Evolutionary conservation across 2,888 invertebrate genomes (phyloP).

Genomic region (Orchesella flavescens): DNA sequence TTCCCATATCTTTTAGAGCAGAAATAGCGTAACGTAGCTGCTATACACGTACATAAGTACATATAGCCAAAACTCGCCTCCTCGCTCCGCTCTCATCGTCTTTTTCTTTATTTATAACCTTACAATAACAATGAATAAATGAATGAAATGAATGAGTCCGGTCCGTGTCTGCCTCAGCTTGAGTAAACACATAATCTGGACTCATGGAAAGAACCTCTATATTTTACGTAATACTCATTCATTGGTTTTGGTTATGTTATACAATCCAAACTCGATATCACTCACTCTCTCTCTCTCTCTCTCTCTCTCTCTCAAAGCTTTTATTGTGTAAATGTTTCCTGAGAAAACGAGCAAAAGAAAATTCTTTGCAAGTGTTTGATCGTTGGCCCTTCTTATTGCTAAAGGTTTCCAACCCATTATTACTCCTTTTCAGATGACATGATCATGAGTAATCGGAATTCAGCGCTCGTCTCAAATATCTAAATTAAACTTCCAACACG

Average conservation of each 20-base stretch:
- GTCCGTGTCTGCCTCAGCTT: conserved; percentile 16
- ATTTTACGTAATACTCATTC: neutral
- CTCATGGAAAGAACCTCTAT: neutral
- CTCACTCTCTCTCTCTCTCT: neutral
- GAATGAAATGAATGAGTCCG: conserved; percentile 52
- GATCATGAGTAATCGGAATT: conserved; percentile 14
- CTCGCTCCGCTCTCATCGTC: conserved; percentile 3
- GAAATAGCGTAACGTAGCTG: neutral
- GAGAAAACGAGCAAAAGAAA: neutral
- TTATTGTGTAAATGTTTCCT: neutral
- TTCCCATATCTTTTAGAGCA: conserved; percentile 13
- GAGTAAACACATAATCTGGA: conserved; percentile 38
- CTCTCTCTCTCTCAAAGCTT: neutral
- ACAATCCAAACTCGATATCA: neutral
- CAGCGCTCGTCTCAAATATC: neutral
- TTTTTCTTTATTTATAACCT: conserved; percentile 31
- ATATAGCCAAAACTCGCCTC: neutral
- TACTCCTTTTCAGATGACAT: no score
- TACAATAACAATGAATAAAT: conserved; percentile 44
- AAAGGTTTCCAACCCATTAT: neutral
- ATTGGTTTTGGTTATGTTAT: neutral
- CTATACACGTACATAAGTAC: no score
- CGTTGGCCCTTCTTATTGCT: conserved; percentile 16
- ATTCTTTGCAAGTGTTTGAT: conserved; percentile 11
- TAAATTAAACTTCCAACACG: no score